These are phyloP conservation scores for Zaprionus africanus DNA, from an alignment of 1,140 invertebrate species.

Conservation along the genomic window DNA sequence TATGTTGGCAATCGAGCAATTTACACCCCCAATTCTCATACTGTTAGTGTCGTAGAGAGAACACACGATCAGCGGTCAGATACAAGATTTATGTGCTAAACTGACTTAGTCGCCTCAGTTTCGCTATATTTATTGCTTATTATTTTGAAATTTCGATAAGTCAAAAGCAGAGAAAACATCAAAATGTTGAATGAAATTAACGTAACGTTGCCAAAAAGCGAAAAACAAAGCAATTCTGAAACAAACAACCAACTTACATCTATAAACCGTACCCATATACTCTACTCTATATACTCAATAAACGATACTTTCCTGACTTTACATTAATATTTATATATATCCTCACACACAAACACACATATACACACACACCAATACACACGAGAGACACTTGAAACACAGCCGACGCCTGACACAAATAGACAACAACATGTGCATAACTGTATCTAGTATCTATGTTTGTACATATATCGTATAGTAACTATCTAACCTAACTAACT, in stretches of 20 bases:
- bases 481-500: conserved; percentile 27
- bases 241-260: conserved; percentile 16
- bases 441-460: conserved; percentile 24
- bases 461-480: conserved; percentile 23
- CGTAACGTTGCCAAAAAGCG: conserved; percentile 27
- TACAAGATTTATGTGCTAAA: conserved; percentile 4
- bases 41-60: conserved; percentile 45
- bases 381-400: neutral
- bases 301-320: conserved; percentile 9
- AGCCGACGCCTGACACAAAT: conserved; percentile 1
- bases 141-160: conserved; percentile 58
- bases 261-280: conserved; percentile 22
- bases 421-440: conserved; percentile 16
- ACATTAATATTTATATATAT: conserved; percentile 4
- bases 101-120: conserved; percentile 18
- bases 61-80: conserved; percentile 38
- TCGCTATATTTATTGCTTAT: conserved; percentile 33
- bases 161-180: conserved; percentile 35
- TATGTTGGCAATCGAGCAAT: conserved; percentile 85
- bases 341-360: neutral
- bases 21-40: conserved; percentile 54
- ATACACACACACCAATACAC: neutral
- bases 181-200: conserved; percentile 38
- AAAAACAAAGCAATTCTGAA: conserved; percentile 17
- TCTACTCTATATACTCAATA: conserved; percentile 18